Conservation (phyloP, 2,113 vertebrate species). For the Trogon surrucura region DNA sequence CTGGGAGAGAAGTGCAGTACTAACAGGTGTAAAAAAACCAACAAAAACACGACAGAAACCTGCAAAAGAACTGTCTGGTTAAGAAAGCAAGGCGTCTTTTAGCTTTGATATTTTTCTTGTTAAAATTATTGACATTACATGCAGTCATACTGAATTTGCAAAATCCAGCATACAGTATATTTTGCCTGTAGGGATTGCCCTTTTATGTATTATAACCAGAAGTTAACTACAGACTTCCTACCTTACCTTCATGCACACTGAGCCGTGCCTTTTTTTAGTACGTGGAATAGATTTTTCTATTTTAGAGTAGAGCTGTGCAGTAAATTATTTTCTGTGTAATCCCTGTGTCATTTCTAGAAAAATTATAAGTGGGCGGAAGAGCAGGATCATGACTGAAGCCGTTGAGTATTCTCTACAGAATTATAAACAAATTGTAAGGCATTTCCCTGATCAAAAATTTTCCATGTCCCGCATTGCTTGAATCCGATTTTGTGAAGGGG, state of each 20-base stretch:
- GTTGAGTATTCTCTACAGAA: background rate
- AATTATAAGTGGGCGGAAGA: background rate
- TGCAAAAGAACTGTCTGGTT: background rate
- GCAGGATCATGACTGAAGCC: background rate
- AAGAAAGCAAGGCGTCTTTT: background rate
- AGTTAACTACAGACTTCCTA: background rate
- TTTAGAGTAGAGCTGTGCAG: background rate
- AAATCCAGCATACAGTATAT: background rate
- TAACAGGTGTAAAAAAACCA: background rate
- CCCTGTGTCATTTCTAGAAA: background rate
- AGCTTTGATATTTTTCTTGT: background rate
- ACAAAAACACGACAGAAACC: background rate
- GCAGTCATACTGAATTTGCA: background rate
- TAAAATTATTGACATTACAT: background rate
- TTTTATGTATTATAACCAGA: background rate
- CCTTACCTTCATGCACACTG: background rate
- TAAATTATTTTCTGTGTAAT: background rate
- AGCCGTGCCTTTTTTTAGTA: background rate
- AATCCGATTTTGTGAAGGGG: background rate
- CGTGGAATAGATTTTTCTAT: background rate
- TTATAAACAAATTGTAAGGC: background rate
- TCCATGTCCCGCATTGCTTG: background rate
- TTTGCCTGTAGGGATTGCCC: background rate
- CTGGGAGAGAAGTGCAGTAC: background rate
- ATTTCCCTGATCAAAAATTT: background rate